A percentile compares a stretch with the other conserved stretches of the same genome.
These are phyloP conservation scores for Gordius sp. DNA, from an alignment of 2,888 invertebrate genomes.

Conservation along the genomic window DNA sequence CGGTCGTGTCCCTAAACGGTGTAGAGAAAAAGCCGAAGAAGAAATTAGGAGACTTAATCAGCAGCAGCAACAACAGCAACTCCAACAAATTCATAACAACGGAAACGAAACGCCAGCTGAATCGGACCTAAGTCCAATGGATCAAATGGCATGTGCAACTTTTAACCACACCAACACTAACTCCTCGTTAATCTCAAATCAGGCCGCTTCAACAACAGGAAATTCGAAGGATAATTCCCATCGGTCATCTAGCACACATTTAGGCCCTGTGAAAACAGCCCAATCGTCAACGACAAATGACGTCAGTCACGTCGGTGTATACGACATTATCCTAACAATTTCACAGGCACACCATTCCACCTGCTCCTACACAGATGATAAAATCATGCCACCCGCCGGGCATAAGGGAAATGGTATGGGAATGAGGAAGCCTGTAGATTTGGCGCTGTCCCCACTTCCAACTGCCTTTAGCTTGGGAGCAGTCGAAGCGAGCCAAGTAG, in stretches of 20 bases:
- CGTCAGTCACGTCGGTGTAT: conserved; percentile 37
- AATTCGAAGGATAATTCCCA: too few relatives aligned
- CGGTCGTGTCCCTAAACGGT: conserved; percentile 74
- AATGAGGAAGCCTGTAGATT: not conserved
- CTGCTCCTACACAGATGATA: conserved; percentile 62
- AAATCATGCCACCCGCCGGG: too few relatives aligned
- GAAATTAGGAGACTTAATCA: conserved; percentile 4
- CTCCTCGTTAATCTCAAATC: not conserved
- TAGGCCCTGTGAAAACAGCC: too few relatives aligned
- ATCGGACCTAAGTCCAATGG: too few relatives aligned
- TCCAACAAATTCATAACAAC: too few relatives aligned
- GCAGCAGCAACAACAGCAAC: not conserved
- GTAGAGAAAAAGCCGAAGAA: conserved; percentile 37
- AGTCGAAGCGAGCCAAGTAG: conserved; percentile 17
- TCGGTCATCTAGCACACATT: too few relatives aligned
- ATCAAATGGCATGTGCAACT: too few relatives aligned
- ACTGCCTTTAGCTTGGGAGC: not conserved
- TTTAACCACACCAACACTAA: not conserved
- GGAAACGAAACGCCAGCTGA: too few relatives aligned
- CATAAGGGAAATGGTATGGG: not conserved
- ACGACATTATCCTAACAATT: conserved; percentile 50
- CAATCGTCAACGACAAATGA: not conserved
- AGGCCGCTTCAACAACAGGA: not conserved
- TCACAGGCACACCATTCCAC: conserved; percentile 55
- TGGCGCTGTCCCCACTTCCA: not conserved